Conservation (phyloP, 2,888 invertebrate genomes). For the Hypsopygia costalis region DNA sequence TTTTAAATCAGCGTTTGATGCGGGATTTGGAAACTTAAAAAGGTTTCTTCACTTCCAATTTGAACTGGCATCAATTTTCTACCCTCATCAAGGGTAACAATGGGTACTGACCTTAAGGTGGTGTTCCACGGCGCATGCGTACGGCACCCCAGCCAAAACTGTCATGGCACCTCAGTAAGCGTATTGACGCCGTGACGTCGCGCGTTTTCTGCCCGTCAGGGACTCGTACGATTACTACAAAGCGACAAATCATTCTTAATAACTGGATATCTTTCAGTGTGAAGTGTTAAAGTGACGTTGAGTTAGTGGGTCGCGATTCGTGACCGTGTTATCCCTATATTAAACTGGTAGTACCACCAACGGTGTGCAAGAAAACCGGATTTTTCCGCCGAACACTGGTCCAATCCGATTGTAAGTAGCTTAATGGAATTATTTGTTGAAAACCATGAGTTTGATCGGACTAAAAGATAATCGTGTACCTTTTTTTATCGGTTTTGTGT, state of each 20-base stretch:
- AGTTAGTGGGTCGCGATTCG: constrained; percentile 16
- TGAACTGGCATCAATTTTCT: constrained; percentile 25
- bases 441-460: constrained; percentile 16
- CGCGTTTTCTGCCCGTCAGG: constrained; percentile 29
- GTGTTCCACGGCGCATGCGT: constrained; percentile 54
- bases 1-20: constrained; percentile 27
- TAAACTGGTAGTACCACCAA: constrained; percentile 2
- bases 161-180: constrained; percentile 72
- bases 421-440: constrained; percentile 21
- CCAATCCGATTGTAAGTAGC: constrained; percentile 51
- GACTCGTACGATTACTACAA: background rate
- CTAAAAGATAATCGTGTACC: constrained; percentile 13
- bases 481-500: constrained; percentile 15
- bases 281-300: constrained; percentile 27
- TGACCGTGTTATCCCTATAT: constrained; percentile 21
- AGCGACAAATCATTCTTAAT: background rate
- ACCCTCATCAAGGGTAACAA: constrained; percentile 49
- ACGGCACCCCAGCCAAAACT: constrained; percentile 53
- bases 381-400: constrained; percentile 44
- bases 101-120: constrained; percentile 61
- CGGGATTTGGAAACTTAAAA: constrained; percentile 38
- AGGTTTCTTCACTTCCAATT: constrained; percentile 49
- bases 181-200: constrained; percentile 63
- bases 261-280: constrained; percentile 24
- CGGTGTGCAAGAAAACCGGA: constrained; percentile 33